phyloP scores from a whole-genome alignment of 37 sponge, comb jelly and placozoan species.

The Oopsacas minuta region DNA sequence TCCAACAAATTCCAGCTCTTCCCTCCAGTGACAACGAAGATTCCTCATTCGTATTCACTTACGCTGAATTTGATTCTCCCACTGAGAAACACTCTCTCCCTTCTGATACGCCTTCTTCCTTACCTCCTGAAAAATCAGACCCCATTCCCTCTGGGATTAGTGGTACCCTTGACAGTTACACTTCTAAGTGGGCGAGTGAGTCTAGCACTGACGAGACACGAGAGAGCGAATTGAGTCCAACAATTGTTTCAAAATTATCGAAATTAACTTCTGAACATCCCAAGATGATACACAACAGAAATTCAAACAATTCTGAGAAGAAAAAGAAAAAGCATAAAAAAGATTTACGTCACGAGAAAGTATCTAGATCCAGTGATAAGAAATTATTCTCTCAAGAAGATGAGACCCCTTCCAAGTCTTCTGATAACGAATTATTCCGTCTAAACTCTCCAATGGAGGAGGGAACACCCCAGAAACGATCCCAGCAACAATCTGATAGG shows the following conservation, averaged over 20 bases:
- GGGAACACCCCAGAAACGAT: not conserved
- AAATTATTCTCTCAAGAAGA: not conserved
- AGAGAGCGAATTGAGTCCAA: not conserved
- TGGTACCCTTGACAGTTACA: not conserved
- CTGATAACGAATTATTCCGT: not conserved
- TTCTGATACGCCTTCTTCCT: not conserved
- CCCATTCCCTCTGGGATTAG: not conserved
- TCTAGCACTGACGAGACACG: constrained; percentile 15
- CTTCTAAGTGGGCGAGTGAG: not conserved
- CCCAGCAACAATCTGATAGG: not conserved
- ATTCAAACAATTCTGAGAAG: constrained; percentile 16
- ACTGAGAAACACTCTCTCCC: not conserved
- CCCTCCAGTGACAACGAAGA: not conserved
- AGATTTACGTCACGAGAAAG: not conserved
- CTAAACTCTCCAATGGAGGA: not conserved
- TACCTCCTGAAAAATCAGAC: not conserved
- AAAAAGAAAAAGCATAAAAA: constrained; percentile 5
- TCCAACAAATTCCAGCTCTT: not conserved
- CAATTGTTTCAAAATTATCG: not conserved
- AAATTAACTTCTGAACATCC: constrained; percentile 5
- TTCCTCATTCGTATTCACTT: not conserved
- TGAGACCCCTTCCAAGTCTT: not conserved
- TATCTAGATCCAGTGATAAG: not conserved
- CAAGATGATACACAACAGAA: not conserved
- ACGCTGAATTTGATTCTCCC: not conserved